Base-by-base conservation (phyloP, 1,140 invertebrate species). In the Philopotamus ludificatus region DNA sequence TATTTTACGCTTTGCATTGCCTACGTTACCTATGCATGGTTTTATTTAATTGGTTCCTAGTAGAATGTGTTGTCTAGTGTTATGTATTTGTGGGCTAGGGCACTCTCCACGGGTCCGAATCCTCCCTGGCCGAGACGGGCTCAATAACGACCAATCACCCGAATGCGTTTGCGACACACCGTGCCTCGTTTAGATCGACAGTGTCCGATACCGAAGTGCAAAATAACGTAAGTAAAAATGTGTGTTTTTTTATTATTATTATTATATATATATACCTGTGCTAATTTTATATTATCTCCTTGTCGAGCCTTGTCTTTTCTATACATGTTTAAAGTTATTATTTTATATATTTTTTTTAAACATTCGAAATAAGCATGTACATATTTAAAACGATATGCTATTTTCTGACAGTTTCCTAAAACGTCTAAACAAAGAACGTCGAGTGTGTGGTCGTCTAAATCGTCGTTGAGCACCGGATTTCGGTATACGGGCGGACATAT, bases 141-240 rank as follows among this genome's bases (percentile, higher is more conserved):
- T 91, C 89, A 74, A 90, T 91, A 76, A 89, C 89, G 69, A 91
- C 89, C 68, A 92, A 92, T 79, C 89, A 90, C 64, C 86, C 86
- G 63, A 77, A 77, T 79, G 76, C 80, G 70, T 77, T 72, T 78
- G 81, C 65, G 69, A 77, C 83, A 71, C 80, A 83, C 70, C 82
- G 82, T 73, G 83, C 82, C 70, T 80, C 78, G 59, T 79, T 80
- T 79, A 86, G 93, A 71, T 93, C 92, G 70, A 92, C 94, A 54
- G 89, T 95, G 66, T 96, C 94, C 68, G 95, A 97, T 80, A 95
- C 92, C 74, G 95, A 97, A 83, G 86, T 93, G 73, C 88, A 87
- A 74, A 85, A 89, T 76, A 91, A 90, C 83, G 92, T 93, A 85
- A 89, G 89, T 87, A 73, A 72, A 69, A 25, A 2, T 18, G 4